These are phyloP conservation scores for Diploscapter pachys DNA, from an alignment of 1,140 invertebrate species.

Conservation along the genomic window DNA sequence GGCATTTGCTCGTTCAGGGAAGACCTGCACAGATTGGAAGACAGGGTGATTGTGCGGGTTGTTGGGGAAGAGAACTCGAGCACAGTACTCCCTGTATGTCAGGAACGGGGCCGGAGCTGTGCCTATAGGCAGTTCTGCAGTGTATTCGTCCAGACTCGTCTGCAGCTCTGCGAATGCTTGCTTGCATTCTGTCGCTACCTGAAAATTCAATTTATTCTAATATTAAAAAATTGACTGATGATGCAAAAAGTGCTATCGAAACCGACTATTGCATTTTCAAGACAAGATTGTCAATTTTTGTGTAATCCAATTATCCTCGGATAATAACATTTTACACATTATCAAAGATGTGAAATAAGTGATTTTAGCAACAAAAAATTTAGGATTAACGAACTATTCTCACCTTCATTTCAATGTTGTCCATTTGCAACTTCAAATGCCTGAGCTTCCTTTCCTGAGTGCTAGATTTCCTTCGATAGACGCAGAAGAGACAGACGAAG, in stretches of 20 bases:
- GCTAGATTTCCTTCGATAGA: constrained; percentile 86
- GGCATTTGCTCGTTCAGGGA: constrained; percentile 39
- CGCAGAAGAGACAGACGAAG: constrained; percentile 61
- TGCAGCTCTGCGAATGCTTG: constrained; percentile 98
- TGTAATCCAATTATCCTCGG: no score
- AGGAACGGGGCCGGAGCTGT: constrained; percentile 94
- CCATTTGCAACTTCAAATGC: constrained; percentile 99
- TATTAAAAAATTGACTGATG: no score
- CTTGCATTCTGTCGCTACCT: constrained; percentile 86
- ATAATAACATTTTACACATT: no score
- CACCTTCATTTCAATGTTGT: constrained; percentile 83
- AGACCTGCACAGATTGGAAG: constrained; percentile 51
- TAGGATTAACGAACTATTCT: no score
- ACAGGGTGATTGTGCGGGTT: constrained; percentile 60
- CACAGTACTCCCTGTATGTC: constrained; percentile 91
- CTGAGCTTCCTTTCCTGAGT: constrained; percentile 93
- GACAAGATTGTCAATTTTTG: no score
- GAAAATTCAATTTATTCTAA: no score
- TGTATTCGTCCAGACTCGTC: constrained; percentile 98
- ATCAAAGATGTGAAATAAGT: no score
- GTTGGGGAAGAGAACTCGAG: constrained; percentile 87
- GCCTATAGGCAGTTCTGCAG: constrained; percentile 93
- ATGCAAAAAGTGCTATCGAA: no score
- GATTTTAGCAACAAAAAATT: no score
- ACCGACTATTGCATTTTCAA: no score